These are phyloP conservation scores for Nemurella pictetii DNA, from an alignment of 2,888 invertebrate genomes.

Conservation along the genomic window DNA sequence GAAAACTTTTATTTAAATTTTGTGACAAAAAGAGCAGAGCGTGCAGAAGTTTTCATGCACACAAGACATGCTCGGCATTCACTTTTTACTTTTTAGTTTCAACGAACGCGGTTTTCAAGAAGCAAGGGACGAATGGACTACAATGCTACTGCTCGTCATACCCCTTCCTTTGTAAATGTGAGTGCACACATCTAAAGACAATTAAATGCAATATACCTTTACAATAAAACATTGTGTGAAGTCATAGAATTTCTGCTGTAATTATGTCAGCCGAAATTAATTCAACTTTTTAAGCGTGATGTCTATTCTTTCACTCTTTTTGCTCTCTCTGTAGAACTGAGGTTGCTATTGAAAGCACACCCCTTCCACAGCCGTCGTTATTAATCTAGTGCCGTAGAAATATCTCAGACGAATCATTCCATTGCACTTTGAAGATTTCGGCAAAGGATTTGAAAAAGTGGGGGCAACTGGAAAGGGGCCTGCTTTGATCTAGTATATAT, in stretches of 20 bases:
- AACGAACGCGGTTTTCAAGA: neutral
- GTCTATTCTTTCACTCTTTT: neutral
- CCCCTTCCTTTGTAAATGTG: neutral
- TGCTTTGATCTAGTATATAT: neutral
- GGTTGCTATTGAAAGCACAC: neutral
- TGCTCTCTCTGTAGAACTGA: neutral
- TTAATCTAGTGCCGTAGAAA: neutral
- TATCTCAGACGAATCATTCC: neutral
- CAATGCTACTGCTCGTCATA: neutral
- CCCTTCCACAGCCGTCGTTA: neutral
- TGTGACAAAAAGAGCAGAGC: neutral
- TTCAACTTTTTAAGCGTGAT: neutral
- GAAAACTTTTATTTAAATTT: neutral
- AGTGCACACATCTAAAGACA: neutral
- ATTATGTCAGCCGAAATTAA: neutral
- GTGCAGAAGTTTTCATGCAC: neutral
- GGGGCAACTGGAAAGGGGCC: neutral
- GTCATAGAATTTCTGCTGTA: neutral
- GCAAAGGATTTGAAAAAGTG: neutral
- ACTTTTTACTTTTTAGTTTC: too few relatives aligned
- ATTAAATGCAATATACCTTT: neutral
- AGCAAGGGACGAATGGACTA: neutral
- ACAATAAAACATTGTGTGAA: neutral
- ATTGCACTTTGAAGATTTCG: neutral
- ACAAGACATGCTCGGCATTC: neutral